Evolutionary conservation across 2,797 vertebrate genomes (phyloP).

Genomic region (Cynodonichthys magdalenae): DNA sequence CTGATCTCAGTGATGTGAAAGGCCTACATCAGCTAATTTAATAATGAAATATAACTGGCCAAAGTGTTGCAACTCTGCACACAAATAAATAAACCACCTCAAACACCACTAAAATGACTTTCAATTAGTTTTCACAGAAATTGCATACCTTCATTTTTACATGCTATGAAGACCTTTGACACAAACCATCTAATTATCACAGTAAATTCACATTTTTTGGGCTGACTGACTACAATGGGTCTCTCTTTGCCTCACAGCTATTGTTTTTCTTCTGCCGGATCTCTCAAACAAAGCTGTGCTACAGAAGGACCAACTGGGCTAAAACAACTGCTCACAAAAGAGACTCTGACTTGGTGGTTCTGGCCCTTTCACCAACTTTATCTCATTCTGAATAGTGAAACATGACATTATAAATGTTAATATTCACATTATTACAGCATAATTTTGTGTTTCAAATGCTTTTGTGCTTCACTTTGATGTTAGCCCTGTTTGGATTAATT

Average conservation of each 20-base stretch:
- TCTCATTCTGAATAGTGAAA: slow-evolving; percentile 11
- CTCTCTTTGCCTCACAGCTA: slow-evolving; percentile 64
- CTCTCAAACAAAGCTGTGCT: slow-evolving; percentile 71
- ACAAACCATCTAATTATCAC: slow-evolving; percentile 43
- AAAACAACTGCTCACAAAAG: slow-evolving; percentile 76
- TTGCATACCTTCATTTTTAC: slow-evolving; percentile 44
- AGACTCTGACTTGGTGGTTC: slow-evolving; percentile 59
- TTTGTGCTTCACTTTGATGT: neutral
- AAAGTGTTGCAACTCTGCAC: slow-evolving; percentile 8
- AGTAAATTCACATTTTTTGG: slow-evolving; percentile 54
- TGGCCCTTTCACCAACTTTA: slow-evolving; percentile 43
- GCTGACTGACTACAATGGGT: slow-evolving; percentile 67
- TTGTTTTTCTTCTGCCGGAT: slow-evolving; percentile 75
- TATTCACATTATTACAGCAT: neutral
- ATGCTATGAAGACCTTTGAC: slow-evolving; percentile 65
- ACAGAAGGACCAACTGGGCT: slow-evolving; percentile 75
- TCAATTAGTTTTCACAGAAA: slow-evolving; percentile 76
- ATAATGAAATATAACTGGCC: slow-evolving; percentile 68
- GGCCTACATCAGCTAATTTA: slow-evolving; percentile 69
- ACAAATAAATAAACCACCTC: neutral
- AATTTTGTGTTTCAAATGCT: neutral
- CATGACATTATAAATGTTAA: slow-evolving; percentile 12
- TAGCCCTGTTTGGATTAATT: too few relatives aligned
- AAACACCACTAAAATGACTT: neutral
- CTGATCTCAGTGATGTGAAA: slow-evolving; percentile 78